Conservation (phyloP, 2,797 vertebrate genomes). For the Sandelia bainsii region DNA sequence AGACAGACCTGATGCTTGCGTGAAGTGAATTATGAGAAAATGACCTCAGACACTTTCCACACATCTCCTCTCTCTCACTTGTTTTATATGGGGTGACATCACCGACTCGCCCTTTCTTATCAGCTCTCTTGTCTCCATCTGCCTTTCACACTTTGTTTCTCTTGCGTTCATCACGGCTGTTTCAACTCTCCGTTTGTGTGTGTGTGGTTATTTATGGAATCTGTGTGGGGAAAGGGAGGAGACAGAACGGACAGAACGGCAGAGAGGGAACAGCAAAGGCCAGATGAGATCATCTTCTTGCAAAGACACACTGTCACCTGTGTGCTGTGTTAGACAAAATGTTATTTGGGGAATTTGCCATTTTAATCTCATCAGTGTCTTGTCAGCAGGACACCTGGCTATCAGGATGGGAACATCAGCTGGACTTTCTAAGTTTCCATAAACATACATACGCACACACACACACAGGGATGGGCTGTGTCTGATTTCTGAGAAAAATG, state of each 20-base stretch:
- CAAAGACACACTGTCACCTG: constrained; percentile 53
- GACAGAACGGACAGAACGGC: constrained; percentile 32
- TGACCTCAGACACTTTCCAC: constrained; percentile 68
- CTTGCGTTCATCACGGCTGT: constrained; percentile 42
- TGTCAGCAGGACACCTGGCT: constrained; percentile 65
- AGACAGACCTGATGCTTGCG: constrained; percentile 12
- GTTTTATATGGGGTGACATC: constrained; percentile 67
- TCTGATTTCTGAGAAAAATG: constrained; percentile 41
- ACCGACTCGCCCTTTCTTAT: constrained; percentile 62
- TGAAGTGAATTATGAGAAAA: constrained; percentile 57
- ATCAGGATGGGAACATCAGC: constrained; percentile 68
- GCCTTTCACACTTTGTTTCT: constrained; percentile 46
- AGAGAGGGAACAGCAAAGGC: constrained; percentile 31
- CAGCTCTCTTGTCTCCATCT: constrained; percentile 52
- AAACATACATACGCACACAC: constrained; percentile 26
- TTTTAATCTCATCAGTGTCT: constrained; percentile 50
- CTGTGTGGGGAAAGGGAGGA: constrained; percentile 43
- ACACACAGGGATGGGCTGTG: constrained; percentile 35
- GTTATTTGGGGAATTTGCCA: constrained; percentile 24
- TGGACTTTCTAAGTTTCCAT: constrained; percentile 46
- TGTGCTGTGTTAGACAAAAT: constrained; percentile 10
- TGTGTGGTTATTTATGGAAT: constrained; percentile 64
- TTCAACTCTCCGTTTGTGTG: constrained; percentile 32
- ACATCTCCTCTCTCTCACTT: constrained; percentile 25
- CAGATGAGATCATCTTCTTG: constrained; percentile 60